Evolutionary conservation across 64 coral and sea anemone genomes (phyloP).

Genomic region (Montipora efflorescens): DNA sequence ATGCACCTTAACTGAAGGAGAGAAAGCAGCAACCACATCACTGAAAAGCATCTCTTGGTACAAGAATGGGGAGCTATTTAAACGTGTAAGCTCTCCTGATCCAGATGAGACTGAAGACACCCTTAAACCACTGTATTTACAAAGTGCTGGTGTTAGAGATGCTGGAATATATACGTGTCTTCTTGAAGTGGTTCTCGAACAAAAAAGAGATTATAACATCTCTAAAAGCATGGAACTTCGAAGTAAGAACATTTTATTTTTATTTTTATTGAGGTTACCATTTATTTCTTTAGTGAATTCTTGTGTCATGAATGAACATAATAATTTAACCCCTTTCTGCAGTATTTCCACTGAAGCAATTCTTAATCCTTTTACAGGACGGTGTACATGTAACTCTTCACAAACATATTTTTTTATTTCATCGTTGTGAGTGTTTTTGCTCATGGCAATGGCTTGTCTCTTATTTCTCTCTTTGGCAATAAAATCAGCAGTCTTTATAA

Average conservation of each 20-base stretch:
- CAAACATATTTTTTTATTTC: too few relatives aligned
- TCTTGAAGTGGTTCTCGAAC: not conserved
- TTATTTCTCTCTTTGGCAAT: too few relatives aligned
- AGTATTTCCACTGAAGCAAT: too few relatives aligned
- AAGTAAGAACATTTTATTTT: not conserved
- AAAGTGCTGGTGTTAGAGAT: constrained; percentile 13
- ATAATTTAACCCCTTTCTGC: too few relatives aligned
- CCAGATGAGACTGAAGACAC: not conserved
- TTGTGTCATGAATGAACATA: too few relatives aligned
- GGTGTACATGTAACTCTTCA: too few relatives aligned
- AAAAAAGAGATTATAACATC: not conserved
- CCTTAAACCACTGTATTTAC: not conserved
- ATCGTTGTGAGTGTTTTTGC: too few relatives aligned
- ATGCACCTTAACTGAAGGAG: constrained; percentile 12
- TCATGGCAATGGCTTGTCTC: too few relatives aligned
- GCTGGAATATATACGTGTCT: constrained; percentile 10
- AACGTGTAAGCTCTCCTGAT: constrained; percentile 9
- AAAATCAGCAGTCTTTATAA: too few relatives aligned
- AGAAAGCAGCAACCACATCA: not conserved
- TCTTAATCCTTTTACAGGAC: too few relatives aligned
- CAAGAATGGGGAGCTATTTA: not conserved
- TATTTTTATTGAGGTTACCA: too few relatives aligned
- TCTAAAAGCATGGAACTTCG: not conserved
- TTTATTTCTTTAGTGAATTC: too few relatives aligned
- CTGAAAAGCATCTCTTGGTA: constrained; percentile 33